Evolutionary conservation across 2,797 vertebrate species (phyloP).

Genomic region (Hypotaenidia philippensis): DNA sequence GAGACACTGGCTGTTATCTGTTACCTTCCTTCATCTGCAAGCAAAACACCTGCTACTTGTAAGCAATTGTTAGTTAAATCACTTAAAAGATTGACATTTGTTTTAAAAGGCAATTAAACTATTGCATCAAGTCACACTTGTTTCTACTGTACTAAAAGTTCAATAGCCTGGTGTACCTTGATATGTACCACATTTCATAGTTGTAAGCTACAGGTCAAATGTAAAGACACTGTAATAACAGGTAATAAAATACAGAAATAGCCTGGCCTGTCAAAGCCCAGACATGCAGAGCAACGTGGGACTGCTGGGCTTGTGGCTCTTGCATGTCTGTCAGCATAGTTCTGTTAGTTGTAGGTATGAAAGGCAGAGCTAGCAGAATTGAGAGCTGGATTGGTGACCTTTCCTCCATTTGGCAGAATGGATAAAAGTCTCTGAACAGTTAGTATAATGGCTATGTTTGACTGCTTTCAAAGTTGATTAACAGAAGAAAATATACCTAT

Average conservation of each 20-base stretch:
- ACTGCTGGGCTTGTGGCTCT: background rate
- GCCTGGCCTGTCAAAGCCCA: background rate
- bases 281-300: background rate
- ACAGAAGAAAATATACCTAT: background rate
- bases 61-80: conserved; percentile 33
- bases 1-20: conserved; percentile 30
- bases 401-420: background rate
- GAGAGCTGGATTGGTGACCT: background rate
- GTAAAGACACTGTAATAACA: conserved; percentile 41
- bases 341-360: background rate
- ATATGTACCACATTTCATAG: conserved; percentile 42
- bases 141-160: conserved; percentile 52
- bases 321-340: background rate
- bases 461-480: background rate
- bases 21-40: conserved; percentile 43
- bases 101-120: conserved; percentile 50
- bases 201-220: conserved; percentile 46
- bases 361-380: background rate
- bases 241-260: conserved; percentile 57
- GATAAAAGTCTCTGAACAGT: background rate
- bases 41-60: conserved; percentile 56
- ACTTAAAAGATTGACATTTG: conserved; percentile 29
- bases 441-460: background rate
- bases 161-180: conserved; percentile 38
- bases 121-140: conserved; percentile 35